Evolutionary conservation across 2,113 vertebrate species (phyloP).

Genomic region (Dryoscopus gambensis): DNA sequence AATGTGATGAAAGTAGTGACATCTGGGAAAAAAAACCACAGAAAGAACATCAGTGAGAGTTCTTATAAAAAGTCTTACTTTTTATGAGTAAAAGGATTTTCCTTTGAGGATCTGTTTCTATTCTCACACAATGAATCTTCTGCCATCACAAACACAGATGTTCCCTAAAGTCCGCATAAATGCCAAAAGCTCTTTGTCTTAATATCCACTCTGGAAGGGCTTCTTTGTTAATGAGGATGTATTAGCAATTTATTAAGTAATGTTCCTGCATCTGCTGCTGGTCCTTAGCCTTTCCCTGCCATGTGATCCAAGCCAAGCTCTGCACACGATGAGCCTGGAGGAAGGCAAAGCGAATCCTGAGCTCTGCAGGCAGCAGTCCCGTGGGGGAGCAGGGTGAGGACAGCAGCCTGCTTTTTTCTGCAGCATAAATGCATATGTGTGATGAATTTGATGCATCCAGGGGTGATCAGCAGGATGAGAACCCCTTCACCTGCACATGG

Average conservation of each 20-base stretch:
- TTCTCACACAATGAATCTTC: not conserved
- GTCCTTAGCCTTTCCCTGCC: not conserved
- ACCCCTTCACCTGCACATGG: not conserved
- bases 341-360: not conserved
- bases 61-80: not conserved
- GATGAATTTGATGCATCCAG: no score
- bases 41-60: not conserved
- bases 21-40: no score
- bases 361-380: not conserved
- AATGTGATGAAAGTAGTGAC: not conserved
- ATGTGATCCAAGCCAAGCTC: not conserved
- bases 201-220: conserved; percentile 4
- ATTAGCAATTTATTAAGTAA: not conserved
- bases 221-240: not conserved
- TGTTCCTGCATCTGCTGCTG: not conserved
- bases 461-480: not conserved
- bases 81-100: not conserved
- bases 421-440: rapidly evolving
- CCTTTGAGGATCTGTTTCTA: not conserved
- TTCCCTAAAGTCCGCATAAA: not conserved
- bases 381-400: not conserved
- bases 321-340: not conserved
- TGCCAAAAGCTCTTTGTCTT: not conserved
- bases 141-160: conserved; percentile 27
- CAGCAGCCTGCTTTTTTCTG: not conserved